Evolutionary conservation across 2,113 vertebrate species (phyloP).

Genomic region (Triplophysa tibetana): DNA sequence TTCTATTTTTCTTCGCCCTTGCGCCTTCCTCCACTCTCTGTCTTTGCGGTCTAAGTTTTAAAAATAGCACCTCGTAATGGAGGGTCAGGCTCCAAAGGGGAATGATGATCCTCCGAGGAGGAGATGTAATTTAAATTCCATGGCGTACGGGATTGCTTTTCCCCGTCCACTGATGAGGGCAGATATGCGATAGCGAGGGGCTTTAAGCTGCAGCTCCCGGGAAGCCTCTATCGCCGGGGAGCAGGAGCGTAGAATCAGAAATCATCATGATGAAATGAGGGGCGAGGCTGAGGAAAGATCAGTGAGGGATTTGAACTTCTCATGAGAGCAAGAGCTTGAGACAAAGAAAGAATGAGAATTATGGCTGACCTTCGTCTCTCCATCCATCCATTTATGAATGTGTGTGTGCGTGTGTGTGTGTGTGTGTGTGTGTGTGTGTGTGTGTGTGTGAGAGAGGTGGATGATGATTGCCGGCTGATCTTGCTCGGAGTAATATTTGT

Average conservation of each 20-base stretch:
- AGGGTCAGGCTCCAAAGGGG: conserved; percentile 60
- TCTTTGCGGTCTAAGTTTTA: conserved; percentile 55
- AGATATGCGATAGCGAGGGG: conserved; percentile 61
- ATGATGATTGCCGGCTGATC: conserved; percentile 20
- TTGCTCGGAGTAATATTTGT: conserved; percentile 16
- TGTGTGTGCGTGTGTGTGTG: not conserved
- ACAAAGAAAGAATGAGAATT: conserved; percentile 50
- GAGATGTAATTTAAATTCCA: conserved; percentile 70
- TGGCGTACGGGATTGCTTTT: conserved; percentile 72
- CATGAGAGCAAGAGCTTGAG: conserved; percentile 60
- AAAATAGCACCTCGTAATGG: conserved; percentile 71
- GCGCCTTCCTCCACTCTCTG: not conserved
- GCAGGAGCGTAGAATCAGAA: conserved; percentile 57
- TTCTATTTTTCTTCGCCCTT: not conserved
- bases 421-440: too few relatives aligned
- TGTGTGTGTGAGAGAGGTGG: not conserved
- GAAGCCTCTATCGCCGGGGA: conserved; percentile 55
- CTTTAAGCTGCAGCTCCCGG: conserved; percentile 66
- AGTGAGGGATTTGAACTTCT: conserved; percentile 65
- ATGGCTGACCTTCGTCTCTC: conserved; percentile 25
- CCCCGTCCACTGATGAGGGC: conserved; percentile 62
- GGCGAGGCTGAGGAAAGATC: conserved; percentile 68
- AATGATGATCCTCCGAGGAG: conserved; percentile 58
- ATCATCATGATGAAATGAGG: conserved; percentile 69
- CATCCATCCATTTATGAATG: conserved; percentile 1